phyloP scores from a whole-genome alignment of 2,888 invertebrate genomes.

The Stenchaetothrips biformis region DNA sequence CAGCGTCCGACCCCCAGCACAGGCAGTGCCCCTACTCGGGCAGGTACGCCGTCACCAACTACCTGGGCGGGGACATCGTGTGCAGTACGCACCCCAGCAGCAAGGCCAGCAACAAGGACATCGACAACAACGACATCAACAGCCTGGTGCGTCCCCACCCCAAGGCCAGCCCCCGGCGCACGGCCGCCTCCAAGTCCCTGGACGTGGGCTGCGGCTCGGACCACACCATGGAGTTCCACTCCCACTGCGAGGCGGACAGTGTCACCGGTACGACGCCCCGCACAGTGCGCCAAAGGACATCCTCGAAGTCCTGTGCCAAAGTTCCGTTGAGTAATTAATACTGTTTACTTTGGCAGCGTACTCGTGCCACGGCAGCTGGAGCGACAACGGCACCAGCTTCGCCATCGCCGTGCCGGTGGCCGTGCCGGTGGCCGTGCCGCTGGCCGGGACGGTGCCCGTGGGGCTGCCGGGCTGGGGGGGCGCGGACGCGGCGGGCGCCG shows the following conservation, averaged over 20 bases:
- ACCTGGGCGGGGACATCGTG: constrained; percentile 14
- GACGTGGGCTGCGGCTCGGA: neutral
- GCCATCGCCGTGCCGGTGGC: constrained; percentile 59
- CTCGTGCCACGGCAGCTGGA: constrained; percentile 68
- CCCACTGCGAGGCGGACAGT: constrained; percentile 48
- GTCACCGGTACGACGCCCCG: constrained; percentile 48
- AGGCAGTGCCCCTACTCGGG: constrained; percentile 64
- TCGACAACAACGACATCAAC: constrained; percentile 12
- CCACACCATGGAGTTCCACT: constrained; percentile 22
- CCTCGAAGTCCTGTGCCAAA: too few species aligned
- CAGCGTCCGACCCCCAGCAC: constrained; percentile 58
- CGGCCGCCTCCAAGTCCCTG: neutral
- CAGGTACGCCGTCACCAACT: constrained; percentile 54
- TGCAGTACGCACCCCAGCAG: constrained; percentile 43
- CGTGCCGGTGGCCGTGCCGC: constrained; percentile 26
- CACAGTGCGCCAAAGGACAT: too few species aligned
- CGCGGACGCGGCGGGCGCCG: constrained; percentile 36
- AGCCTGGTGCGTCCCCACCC: neutral
- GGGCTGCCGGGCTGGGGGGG: neutral
- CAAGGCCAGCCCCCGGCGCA: neutral
- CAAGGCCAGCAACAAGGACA: neutral
- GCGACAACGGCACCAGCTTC: constrained; percentile 57
- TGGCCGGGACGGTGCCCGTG: neutral
- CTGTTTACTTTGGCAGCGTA: constrained; percentile 58
- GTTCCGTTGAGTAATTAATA: too few species aligned